Evolutionary conservation across 2,797 vertebrate species (phyloP), one percentile per base, ranked within the genome.

Genomic region (Notamacropus eugenii): DNA sequence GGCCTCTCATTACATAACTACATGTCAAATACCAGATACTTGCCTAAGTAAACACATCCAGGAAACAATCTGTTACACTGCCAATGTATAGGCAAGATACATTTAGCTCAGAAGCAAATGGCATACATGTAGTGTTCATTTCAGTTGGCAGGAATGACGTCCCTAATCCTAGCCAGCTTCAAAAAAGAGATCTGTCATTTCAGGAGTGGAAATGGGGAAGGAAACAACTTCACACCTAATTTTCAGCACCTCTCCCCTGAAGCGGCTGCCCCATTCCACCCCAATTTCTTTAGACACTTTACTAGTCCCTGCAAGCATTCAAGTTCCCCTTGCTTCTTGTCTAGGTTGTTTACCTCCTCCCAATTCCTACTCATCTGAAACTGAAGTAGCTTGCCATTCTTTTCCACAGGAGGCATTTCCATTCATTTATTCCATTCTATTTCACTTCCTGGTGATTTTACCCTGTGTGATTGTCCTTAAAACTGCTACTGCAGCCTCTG

Each of bases 321-420:
- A 28, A 8, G 55, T 24, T 96, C 82, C 9, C 34, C 90, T 94
- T 93, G 59, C 24, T 90, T 67, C 95, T 95, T 94, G 28, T 95
- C 55, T 93, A n/a, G 50, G 54, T 90, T 55, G 96, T 40, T 97
- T 58, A 93, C 54, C 92, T 96, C 93, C 55, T 59, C 31, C 90
- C 0, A 40, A 14, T 29, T 92, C 92, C 67, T 90, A 67, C 52
- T 82, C 14, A 94, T 94, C 82, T 95, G 92, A 87, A 87, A 50
- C 90, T 92, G 74, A 90, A 94, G 93, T 54, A 40, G 55, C 55
- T 90, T 95, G 59, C 91, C 28, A n/a, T 95, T 24, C n/a, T 74
- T 74, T 87, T 94, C 96, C 93, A 52, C 58, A 95, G 59, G 57
- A 96, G 56, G 92, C 62, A 96, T 91, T 95, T 97, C 59, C 96